A percentile compares a stretch with the other conserved stretches of the same genome.
Conservation (phyloP, 2,113 vertebrate species). For the Pica pica region DNA sequence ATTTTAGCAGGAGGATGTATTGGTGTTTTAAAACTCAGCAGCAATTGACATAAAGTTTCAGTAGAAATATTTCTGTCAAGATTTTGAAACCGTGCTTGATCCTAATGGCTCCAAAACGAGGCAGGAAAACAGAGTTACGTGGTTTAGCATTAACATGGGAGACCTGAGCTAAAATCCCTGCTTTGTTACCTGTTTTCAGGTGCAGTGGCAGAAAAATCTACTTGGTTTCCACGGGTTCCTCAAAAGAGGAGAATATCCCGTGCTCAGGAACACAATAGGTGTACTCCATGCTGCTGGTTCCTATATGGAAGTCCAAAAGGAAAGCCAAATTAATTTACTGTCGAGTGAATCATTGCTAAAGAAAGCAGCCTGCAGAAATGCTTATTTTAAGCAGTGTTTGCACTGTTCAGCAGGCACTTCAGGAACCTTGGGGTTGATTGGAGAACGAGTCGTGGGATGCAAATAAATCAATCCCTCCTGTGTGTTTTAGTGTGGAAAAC, state of each 20-base stretch:
- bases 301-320: not conserved
- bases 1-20: not conserved
- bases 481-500: not conserved
- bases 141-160: not conserved
- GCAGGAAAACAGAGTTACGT: not conserved
- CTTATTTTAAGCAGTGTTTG: not conserved
- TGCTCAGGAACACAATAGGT: not conserved
- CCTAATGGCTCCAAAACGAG: not conserved
- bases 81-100: not conserved
- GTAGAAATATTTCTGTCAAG: conserved; percentile 33
- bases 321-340: not conserved
- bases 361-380: not conserved
- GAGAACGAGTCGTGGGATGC: not conserved
- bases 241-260: not conserved
- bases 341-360: not conserved
- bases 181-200: not conserved
- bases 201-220: not conserved
- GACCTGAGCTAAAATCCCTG: not conserved
- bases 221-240: not conserved
- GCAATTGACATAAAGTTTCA: not conserved
- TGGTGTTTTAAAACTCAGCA: conserved; percentile 37
- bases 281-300: not conserved
- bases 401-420: not conserved
- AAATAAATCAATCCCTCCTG: not conserved
- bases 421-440: not conserved